Evolutionary conservation across 2,113 vertebrate genomes (phyloP), one percentile per base, ranked within the genome.

Genomic region (Scopus umbretta): DNA sequence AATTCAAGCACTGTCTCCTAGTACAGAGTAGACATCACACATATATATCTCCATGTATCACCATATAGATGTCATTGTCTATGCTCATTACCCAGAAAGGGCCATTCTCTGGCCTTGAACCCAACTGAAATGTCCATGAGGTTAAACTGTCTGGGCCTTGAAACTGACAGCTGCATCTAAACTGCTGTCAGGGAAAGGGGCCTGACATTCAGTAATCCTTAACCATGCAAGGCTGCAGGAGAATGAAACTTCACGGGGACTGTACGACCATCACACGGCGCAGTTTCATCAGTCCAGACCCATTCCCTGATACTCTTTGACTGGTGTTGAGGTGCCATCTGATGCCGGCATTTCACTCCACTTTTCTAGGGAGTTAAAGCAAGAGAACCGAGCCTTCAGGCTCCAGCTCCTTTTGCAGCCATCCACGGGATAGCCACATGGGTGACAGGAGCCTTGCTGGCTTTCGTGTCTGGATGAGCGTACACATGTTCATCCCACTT

Each of bases 371-470:
- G 21, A 67, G 13, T 32, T 50, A 17, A 52, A 49, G 9, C 38
- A 11, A 27, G 8, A 73, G 17, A 42, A 8, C 6, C 0, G 6
- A 43, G 25, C 27, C 18, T 9, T 74, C 26, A 8, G 2, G 1
- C n/a, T 76, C 32, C 43, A 63, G 38, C 29, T 53, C 34, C 25
- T 40, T 34, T 3, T 22, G 40, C 63, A 73, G 68, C 17, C 2
- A 0, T 13, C 50, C 34, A 0, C 1, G 5, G 52, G 10, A 11
- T 2, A 1, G 4, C 55, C 52, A 20, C 13, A 2, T 1, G 13
- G 20, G 20, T 25, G 38, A 18, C 3, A 2, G 66, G 30, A 59
- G 23, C 19, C 21, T 25, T 43, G 13, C 0, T 23, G 17, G 20
- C 58, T 42, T 30, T 43, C 5, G 26, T 15, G 19, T 27, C 21